Percentiles rank a stretch among this genome's conserved stretches.
Conservation (phyloP, 2,113 vertebrate genomes). For the Chloebia gouldiae region DNA sequence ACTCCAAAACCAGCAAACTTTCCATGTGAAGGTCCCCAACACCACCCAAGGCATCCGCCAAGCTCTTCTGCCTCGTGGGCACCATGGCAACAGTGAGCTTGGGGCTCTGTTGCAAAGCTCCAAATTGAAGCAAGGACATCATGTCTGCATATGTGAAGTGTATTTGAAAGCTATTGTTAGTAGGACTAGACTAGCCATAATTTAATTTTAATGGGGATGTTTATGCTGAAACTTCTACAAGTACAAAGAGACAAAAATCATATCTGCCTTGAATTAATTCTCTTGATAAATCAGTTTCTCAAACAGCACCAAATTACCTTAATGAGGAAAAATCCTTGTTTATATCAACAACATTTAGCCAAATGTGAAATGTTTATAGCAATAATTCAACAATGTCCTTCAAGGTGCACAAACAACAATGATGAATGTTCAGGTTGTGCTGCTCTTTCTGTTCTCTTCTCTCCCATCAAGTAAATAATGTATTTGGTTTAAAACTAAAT, state of each 20-base stretch:
- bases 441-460: slow-evolving; percentile 21
- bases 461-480: slow-evolving; percentile 24
- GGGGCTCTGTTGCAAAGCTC: background rate
- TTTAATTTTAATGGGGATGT: slow-evolving; percentile 48
- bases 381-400: slow-evolving; percentile 61
- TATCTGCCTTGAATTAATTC: slow-evolving; percentile 59
- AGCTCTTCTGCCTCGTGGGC: background rate
- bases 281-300: slow-evolving; percentile 52
- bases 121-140: background rate
- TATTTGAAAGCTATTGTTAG: background rate
- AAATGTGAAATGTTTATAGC: slow-evolving; percentile 60
- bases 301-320: slow-evolving; percentile 40
- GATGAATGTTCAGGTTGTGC: slow-evolving; percentile 50
- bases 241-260: slow-evolving; percentile 19
- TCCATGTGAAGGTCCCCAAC: accelerated
- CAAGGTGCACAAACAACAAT: slow-evolving; percentile 56
- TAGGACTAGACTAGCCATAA: background rate
- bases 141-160: background rate
- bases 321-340: slow-evolving; percentile 62
- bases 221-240: slow-evolving; percentile 41
- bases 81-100: background rate
- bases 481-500: slow-evolving; percentile 15
- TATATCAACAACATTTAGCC: slow-evolving; percentile 54
- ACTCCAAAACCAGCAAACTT: background rate
- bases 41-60: no score